A percentile compares a stretch with the other conserved stretches of the same genome.
Evolutionary conservation across 2,113 vertebrate genomes (phyloP).

Genomic region (Rhinichthys klamathensis): DNA sequence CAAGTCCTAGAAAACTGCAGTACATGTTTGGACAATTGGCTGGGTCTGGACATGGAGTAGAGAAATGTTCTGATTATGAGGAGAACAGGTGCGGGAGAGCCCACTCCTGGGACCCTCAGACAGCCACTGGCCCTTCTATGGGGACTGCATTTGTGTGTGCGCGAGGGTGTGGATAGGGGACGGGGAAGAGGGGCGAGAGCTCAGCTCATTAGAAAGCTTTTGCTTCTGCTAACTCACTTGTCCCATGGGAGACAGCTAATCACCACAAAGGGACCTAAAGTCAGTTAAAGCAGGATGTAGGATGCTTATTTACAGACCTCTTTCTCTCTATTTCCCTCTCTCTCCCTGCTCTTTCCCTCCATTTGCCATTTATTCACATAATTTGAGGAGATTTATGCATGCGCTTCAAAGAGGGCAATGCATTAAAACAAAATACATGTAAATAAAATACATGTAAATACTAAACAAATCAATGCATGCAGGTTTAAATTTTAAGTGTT

Average conservation of each 20-base stretch:
- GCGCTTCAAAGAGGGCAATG: neutral
- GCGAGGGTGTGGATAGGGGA: conserved; percentile 37
- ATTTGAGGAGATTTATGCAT: conserved; percentile 12
- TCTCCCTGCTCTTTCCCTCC: neutral
- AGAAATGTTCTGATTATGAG: conserved; percentile 70
- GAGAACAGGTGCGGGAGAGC: conserved; percentile 72
- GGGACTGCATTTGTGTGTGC: conserved; percentile 47
- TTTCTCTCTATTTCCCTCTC: conserved; percentile 45
- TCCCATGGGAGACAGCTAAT: conserved; percentile 71
- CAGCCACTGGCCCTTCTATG: conserved; percentile 64
- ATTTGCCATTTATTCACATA: conserved; percentile 38
- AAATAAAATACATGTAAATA: neutral
- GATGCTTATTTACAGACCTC: conserved; percentile 57
- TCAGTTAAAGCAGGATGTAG: conserved; percentile 64
- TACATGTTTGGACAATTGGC: conserved; percentile 61
- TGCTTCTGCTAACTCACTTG: conserved; percentile 75
- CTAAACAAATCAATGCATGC: neutral
- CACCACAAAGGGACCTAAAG: conserved; percentile 69
- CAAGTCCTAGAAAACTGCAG: conserved; percentile 43
- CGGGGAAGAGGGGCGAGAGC: conserved; percentile 60
- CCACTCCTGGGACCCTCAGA: conserved; percentile 63
- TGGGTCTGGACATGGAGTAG: conserved; percentile 61
- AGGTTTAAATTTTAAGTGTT: neutral
- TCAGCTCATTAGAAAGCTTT: conserved; percentile 79
- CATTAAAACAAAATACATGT: neutral